Percentiles rank a stretch among this genome's conserved stretches.
Evolutionary conservation across 2,113 vertebrate genomes (phyloP).

Genomic region (Brachypteracias leptosomus): DNA sequence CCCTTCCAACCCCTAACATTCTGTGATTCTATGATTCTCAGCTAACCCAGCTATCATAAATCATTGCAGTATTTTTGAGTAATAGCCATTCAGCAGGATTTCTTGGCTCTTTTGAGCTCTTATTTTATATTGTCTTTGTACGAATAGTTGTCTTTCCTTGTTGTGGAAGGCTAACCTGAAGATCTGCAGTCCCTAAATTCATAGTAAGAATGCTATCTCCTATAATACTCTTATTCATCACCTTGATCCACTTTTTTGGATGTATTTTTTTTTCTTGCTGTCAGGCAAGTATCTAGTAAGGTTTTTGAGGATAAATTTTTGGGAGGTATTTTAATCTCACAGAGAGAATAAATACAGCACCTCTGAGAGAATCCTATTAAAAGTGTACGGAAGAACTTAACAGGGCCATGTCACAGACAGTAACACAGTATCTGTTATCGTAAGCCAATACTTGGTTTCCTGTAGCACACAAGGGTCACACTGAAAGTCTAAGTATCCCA

Average conservation of each 20-base stretch:
- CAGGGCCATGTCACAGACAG: fast-evolving
- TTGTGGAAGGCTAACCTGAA: not conserved
- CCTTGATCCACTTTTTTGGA: not conserved
- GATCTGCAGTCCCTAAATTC: not conserved
- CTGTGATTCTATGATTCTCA: too few species aligned
- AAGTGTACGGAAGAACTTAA: not conserved
- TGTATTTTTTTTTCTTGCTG: not conserved
- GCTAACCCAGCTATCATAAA: not conserved
- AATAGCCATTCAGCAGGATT: not conserved
- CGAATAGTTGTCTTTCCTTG: not conserved
- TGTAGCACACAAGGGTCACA: not conserved
- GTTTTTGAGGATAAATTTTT: not conserved
- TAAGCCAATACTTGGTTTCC: not conserved
- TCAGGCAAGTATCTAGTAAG: not conserved
- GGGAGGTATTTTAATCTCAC: not conserved
- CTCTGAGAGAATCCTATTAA: not conserved
- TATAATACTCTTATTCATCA: not conserved
- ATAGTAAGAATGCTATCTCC: not conserved
- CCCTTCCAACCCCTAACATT: too few species aligned
- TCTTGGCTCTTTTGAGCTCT: not conserved
- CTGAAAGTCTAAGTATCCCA: not conserved
- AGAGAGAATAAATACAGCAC: not conserved
- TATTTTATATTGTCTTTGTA: not conserved
- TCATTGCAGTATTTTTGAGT: not conserved
- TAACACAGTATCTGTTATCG: not conserved